Evolutionary conservation across 2,888 invertebrate species (phyloP).

Genomic region (Microdon myrmicae): DNA sequence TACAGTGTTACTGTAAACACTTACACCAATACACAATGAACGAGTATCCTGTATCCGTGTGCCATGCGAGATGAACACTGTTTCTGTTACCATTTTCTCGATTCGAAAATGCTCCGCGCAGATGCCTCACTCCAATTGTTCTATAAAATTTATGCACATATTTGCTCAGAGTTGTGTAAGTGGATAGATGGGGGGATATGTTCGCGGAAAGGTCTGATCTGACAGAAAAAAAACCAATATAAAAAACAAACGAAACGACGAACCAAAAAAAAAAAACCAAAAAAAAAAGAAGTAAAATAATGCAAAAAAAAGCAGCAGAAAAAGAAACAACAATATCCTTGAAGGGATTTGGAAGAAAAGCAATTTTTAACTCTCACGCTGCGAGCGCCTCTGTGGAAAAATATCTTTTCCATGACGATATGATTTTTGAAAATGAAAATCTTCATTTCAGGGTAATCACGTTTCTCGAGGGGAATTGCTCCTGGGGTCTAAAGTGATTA

Average conservation of each 20-base stretch:
- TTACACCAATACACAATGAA: slow-evolving; percentile 16
- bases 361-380: slow-evolving; percentile 50
- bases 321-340: no score
- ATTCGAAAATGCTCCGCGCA: slow-evolving; percentile 30
- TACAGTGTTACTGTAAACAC: slow-evolving; percentile 4
- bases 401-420: slow-evolving; percentile 30
- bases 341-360: slow-evolving; percentile 41
- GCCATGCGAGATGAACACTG: slow-evolving; percentile 34
- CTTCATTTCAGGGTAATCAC: slow-evolving; percentile 14
- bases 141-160: slow-evolving; percentile 39
- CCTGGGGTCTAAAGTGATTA: slow-evolving; percentile 32
- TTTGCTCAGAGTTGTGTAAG: slow-evolving; percentile 10
- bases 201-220: slow-evolving; percentile 47
- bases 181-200: slow-evolving; percentile 1
- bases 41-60: slow-evolving; percentile 24
- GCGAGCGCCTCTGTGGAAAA: slow-evolving; percentile 26
- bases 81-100: slow-evolving; percentile 35
- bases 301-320: slow-evolving; percentile 1
- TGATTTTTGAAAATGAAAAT: slow-evolving; percentile 19
- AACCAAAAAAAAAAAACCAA: no score
- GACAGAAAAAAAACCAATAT: slow-evolving; percentile 18
- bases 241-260: not conserved
- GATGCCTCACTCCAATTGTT: no score
- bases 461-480: not conserved
- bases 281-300: slow-evolving; percentile 4